phyloP scores from a whole-genome alignment of 2,113 vertebrate species.

The Paratilapia polleni region DNA sequence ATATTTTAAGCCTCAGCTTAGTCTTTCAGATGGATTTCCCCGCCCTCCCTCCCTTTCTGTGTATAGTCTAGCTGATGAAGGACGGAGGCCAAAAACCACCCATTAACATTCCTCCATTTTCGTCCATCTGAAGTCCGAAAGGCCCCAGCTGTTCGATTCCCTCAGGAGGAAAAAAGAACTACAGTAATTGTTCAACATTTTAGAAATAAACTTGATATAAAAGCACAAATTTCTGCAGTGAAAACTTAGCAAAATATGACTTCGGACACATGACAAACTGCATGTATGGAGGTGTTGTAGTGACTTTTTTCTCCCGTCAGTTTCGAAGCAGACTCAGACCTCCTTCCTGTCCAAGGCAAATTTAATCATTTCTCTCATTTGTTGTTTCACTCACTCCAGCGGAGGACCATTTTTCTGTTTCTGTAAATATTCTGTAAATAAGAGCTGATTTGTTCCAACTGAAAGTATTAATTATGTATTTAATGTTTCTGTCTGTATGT shows the following conservation, averaged over 20 bases:
- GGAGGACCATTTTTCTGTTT: slow-evolving; percentile 84
- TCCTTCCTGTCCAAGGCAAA: not conserved
- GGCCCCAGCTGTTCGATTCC: slow-evolving; percentile 34
- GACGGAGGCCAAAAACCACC: slow-evolving; percentile 53
- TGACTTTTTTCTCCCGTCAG: not conserved
- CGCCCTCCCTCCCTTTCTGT: slow-evolving; percentile 19
- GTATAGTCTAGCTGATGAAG: slow-evolving; percentile 30
- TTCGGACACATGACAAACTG: not conserved
- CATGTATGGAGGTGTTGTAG: fast-evolving
- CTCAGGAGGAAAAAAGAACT: slow-evolving; percentile 1
- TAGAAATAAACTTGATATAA: not conserved
- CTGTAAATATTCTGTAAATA: slow-evolving; percentile 91
- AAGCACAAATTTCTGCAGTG: not conserved
- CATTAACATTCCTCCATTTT: slow-evolving; percentile 70
- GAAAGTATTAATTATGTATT: slow-evolving; percentile 84
- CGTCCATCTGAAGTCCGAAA: slow-evolving; percentile 48
- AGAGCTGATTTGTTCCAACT: slow-evolving; percentile 85
- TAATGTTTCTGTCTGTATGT: slow-evolving; percentile 85
- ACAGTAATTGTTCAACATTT: not conserved
- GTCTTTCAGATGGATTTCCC: slow-evolving; percentile 32
- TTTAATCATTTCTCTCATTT: slow-evolving; percentile 17
- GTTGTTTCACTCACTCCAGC: slow-evolving; percentile 68
- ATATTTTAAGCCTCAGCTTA: slow-evolving; percentile 30
- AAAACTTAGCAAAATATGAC: not conserved
- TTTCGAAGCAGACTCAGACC: not conserved